Evolutionary conservation across 2,797 vertebrate species (phyloP), one percentile per base, ranked within the genome.

Genomic region (Melopsittacus undulatus): DNA sequence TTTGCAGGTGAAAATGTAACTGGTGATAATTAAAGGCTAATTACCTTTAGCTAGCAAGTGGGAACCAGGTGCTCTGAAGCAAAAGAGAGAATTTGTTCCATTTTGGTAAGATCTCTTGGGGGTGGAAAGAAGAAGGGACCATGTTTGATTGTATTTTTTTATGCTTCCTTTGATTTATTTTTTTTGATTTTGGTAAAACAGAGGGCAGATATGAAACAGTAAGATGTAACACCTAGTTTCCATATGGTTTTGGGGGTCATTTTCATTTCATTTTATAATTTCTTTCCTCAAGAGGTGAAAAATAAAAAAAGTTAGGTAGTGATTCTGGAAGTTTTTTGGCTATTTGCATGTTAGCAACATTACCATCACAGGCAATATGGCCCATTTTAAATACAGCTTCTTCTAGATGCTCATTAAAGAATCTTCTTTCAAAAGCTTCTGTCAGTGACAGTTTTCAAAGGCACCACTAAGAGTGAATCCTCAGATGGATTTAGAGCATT

Each of bases 21-120:
- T 91, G 75, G 63, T 92, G 78, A 87, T 95, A 95, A 97, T 96
- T 95, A 94, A 96, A 93, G 93, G 69, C 83, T 95, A 94, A 96
- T 96, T 96, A 96, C 90, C 63, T 93, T 88, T 69, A 91, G 66
- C 56, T 84, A 84, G 86, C 81, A 94, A 92, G 81, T 72, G 73
- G 76, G 86, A 94, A 49, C 56, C 86, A 92, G 92, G 73, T 95
- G 83, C 52, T 96, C 32, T 56, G 70, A 90, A 86, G 77, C 15
- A 70, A 63, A 92, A 63, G 38, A 54, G 10, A 64, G 30, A 9
- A 29, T 92, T 79, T 63, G 5, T 43, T 79, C 43, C 3, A 0
- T 40, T 5, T 10, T 83, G 5, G 30, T 68, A 68, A 74, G 34
- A 36, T 6, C 22, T 78, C 42, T 13, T 3, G 18, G 15, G 2